These are phyloP conservation scores for Mactromeris polynyma DNA, from an alignment of 2,888 invertebrate species.

Conservation along the genomic window DNA sequence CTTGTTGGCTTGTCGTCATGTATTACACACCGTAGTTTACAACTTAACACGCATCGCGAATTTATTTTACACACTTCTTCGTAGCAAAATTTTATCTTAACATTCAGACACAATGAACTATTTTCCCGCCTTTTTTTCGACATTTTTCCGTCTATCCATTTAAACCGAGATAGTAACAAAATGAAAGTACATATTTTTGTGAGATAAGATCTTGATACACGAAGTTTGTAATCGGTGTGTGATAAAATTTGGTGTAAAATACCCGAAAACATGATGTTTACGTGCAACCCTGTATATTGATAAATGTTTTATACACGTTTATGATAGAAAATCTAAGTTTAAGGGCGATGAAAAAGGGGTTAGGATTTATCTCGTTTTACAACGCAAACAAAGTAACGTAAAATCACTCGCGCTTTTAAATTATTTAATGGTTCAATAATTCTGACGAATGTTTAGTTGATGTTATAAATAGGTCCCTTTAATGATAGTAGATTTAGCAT, in stretches of 20 bases:
- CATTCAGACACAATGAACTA: not conserved
- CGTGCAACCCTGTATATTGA: not conserved
- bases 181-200: constrained; percentile 7
- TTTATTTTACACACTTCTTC: not conserved
- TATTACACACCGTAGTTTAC: constrained; percentile 30
- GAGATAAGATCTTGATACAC: not conserved
- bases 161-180: not conserved
- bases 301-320: not conserved
- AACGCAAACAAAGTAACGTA: too few relatives aligned
- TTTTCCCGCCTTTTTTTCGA: constrained; percentile 10
- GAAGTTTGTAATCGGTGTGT: not conserved
- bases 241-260: not conserved
- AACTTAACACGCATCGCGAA: not conserved
- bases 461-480: too few relatives aligned
- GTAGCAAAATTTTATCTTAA: not conserved
- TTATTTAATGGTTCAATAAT: too few relatives aligned
- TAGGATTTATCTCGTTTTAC: too few relatives aligned
- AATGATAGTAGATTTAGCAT: too few relatives aligned
- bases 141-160: not conserved
- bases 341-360: not conserved
- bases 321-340: not conserved
- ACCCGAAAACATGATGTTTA: not conserved
- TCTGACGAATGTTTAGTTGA: too few relatives aligned
- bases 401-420: too few relatives aligned
- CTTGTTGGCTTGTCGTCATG: constrained; percentile 41